Evolutionary conservation across 2,113 vertebrate genomes (phyloP).

Genomic region (Onychostoma macrolepis): DNA sequence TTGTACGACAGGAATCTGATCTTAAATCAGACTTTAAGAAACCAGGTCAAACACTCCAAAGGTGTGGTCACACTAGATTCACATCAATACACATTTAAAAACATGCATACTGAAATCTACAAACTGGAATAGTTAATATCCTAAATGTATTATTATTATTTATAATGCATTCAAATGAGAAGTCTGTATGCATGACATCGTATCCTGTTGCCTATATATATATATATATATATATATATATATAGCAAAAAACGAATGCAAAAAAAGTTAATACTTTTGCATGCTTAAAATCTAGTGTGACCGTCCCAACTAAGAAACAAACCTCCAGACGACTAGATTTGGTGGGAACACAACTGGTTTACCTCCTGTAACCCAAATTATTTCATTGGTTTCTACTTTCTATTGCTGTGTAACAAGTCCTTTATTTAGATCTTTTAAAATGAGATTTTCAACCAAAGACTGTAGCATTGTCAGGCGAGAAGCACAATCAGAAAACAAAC

Average conservation of each 20-base stretch:
- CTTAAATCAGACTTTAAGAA: conserved; percentile 18
- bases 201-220: neutral
- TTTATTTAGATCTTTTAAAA: neutral
- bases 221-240: neutral
- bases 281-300: conserved; percentile 1
- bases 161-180: neutral
- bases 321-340: neutral
- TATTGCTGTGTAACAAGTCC: neutral
- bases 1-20: conserved; percentile 42
- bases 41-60: neutral
- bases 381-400: neutral
- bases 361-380: neutral
- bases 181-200: neutral
- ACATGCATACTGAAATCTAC: neutral
- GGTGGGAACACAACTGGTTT: neutral
- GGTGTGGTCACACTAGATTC: conserved; percentile 3
- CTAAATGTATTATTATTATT: neutral
- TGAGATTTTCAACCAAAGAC: neutral
- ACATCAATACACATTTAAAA: neutral
- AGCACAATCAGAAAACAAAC: neutral
- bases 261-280: neutral
- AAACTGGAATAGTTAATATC: neutral
- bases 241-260: neutral
- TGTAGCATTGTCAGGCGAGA: conserved; percentile 5
- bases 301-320: neutral